phyloP scores from a whole-genome alignment of 2,113 vertebrate genomes.

The Oreochromis spilurus region DNA sequence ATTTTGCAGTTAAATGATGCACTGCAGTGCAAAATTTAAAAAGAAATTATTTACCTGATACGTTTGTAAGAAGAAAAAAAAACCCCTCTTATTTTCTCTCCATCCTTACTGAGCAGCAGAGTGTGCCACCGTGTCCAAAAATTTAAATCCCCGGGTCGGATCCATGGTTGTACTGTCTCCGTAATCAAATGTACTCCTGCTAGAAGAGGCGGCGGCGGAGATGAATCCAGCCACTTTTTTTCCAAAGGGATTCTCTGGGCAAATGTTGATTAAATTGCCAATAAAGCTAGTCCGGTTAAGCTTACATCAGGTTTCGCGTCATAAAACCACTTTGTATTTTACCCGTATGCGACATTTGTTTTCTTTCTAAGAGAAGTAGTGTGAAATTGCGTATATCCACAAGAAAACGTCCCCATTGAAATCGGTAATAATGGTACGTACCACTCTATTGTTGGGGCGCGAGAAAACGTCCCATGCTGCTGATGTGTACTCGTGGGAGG shows the following conservation, averaged over 20 bases:
- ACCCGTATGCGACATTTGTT: too few species aligned
- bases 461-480: conserved; percentile 47
- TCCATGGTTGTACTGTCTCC: conserved; percentile 58
- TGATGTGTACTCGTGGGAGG: conserved; percentile 37
- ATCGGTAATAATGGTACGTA: conserved; percentile 63
- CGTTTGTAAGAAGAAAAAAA: neutral
- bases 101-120: conserved; percentile 56
- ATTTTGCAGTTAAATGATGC: neutral
- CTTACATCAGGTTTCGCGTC: neutral
- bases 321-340: neutral
- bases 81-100: conserved; percentile 40
- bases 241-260: conserved; percentile 32
- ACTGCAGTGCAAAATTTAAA: neutral
- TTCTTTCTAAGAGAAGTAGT: neutral
- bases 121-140: conserved; percentile 48
- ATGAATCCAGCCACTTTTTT: conserved; percentile 38
- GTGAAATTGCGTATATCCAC: neutral
- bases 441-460: conserved; percentile 77
- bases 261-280: neutral
- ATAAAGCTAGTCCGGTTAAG: neutral
- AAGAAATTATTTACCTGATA: conserved; percentile 53
- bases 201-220: conserved; percentile 63
- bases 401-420: conserved; percentile 41
- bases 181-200: conserved; percentile 55
- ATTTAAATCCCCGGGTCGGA: conserved; percentile 60